Evolutionary conservation across 2,797 vertebrate species (phyloP).

Genomic region (Lutjanus argentimaculatus): DNA sequence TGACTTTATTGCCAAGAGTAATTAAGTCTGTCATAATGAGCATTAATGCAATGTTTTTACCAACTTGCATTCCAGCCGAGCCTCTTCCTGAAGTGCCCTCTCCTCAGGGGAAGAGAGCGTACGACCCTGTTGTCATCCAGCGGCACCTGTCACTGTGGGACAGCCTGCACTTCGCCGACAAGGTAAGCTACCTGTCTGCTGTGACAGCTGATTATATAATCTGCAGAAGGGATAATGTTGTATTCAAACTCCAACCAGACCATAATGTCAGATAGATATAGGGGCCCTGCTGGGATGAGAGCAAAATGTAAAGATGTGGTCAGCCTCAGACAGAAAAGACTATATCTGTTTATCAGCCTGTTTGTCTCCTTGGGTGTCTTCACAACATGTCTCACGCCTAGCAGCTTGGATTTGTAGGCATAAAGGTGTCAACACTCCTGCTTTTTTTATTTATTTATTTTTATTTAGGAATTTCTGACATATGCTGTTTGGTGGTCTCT

Average conservation of each 20-base stretch:
- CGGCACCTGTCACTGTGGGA: constrained; percentile 84
- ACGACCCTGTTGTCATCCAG: constrained; percentile 70
- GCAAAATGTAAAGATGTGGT: constrained; percentile 6
- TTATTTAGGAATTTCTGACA: constrained; percentile 3
- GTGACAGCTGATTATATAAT: constrained; percentile 25
- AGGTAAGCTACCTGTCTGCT: constrained; percentile 57
- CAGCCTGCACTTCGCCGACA: constrained; percentile 74
- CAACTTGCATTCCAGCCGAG: constrained; percentile 66
- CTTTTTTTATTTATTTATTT: neutral
- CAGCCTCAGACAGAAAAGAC: constrained; percentile 2
- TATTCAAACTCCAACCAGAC: neutral
- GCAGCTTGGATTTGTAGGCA: neutral
- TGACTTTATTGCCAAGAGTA: neutral
- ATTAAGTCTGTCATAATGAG: constrained; percentile 6
- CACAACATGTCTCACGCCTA: constrained; percentile 41
- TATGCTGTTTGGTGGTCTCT: constrained; percentile 3
- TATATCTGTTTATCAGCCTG: constrained; percentile 7
- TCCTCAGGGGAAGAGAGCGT: constrained; percentile 63
- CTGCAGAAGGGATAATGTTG: constrained; percentile 8
- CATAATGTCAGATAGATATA: constrained; percentile 5
- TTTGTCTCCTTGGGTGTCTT: neutral
- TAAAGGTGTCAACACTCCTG: constrained; percentile 14
- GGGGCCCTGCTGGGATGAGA: neutral
- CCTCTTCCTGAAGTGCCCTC: constrained; percentile 72
- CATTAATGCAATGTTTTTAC: constrained; percentile 30